A percentile compares a stretch with the other conserved stretches of the same genome.
Conservation (phyloP, 2,888 invertebrate species). For the Tolmerus cingulatus region DNA sequence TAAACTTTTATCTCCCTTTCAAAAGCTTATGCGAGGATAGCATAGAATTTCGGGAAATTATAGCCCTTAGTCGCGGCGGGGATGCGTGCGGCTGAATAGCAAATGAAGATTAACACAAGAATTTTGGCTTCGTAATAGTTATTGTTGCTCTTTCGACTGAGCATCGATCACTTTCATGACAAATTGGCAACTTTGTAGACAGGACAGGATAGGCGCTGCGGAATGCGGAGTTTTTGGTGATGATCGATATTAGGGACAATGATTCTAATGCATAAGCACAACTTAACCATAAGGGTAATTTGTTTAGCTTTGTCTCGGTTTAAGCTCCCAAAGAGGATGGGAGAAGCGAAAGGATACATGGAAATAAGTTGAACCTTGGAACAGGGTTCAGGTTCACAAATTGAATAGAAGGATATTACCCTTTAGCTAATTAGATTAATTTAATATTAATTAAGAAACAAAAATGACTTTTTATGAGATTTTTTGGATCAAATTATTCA, state of each 20-base stretch:
- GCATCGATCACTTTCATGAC: background rate
- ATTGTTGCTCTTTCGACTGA: background rate
- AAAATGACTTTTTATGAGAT: no score
- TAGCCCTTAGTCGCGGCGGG: background rate
- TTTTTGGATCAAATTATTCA: no score
- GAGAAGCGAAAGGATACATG: no score
- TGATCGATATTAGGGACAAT: background rate
- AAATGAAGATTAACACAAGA: background rate
- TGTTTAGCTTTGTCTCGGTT: no score
- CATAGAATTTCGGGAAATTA: background rate
- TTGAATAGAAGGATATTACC: no score
- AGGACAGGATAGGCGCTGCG: background rate
- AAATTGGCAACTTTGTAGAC: background rate
- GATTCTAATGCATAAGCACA: background rate
- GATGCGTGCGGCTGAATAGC: background rate
- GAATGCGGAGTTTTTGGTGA: background rate
- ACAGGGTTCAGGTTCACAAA: no score
- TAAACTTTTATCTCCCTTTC: background rate
- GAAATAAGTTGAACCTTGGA: no score
- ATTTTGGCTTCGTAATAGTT: background rate
- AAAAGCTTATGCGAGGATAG: background rate
- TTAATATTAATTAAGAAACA: no score
- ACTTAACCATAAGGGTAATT: background rate
- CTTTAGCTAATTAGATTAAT: no score
- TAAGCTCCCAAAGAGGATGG: no score